These are phyloP conservation scores for Lysiphlebus fabarum DNA, from an alignment of 1,140 invertebrate genomes.

Conservation along the genomic window DNA sequence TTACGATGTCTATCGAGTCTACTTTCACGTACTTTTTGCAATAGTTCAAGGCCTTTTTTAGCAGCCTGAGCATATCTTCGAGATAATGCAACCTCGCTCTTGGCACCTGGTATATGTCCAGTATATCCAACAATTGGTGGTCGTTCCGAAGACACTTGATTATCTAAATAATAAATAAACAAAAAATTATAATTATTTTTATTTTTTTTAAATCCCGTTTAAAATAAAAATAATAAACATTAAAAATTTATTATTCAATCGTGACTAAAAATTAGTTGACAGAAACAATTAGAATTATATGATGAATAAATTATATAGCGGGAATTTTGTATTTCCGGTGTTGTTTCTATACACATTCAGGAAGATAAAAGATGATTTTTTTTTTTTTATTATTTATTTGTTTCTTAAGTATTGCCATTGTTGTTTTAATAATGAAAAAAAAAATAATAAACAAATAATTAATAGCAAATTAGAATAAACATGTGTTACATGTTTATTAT, in stretches of 20 bases:
- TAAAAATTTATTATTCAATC: not conserved
- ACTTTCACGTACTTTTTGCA: conserved; percentile 59
- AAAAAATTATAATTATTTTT: conserved; percentile 1
- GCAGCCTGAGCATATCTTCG: conserved; percentile 67
- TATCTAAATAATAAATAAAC: conserved; percentile 51
- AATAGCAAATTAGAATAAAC: no score
- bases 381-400: no score
- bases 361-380: no score
- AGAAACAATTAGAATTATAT: no score
- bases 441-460: no score
- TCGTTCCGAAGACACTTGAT: conserved; percentile 65
- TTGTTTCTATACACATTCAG: no score
- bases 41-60: conserved; percentile 61
- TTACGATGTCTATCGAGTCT: conserved; percentile 36
- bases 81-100: conserved; percentile 64
- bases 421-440: no score
- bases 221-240: not conserved
- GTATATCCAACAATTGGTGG: conserved; percentile 72
- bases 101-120: conserved; percentile 67
- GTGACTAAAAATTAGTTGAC: no score
- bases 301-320: no score
- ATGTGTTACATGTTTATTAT: no score
- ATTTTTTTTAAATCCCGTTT: conserved; percentile 2
- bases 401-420: no score
- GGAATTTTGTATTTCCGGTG: no score